These are phyloP conservation scores for Drosophila elegans DNA, from an alignment of 1,140 invertebrate genomes.

Conservation along the genomic window DNA sequence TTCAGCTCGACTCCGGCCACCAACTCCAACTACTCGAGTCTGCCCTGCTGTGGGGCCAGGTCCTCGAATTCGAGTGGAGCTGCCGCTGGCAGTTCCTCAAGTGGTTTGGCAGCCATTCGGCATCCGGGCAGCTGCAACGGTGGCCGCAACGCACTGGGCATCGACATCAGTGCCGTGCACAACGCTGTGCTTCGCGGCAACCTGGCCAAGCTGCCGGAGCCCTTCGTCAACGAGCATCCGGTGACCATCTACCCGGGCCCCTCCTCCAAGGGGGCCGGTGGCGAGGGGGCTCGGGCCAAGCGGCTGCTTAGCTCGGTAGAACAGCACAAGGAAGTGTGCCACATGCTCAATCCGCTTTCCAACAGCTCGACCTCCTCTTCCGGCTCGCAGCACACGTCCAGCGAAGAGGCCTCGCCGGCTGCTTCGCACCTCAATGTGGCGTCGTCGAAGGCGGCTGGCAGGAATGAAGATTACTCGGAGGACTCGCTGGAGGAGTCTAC, in stretches of 20 bases:
- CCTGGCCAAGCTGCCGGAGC: constrained; percentile 79
- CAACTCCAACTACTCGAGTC: constrained; percentile 82
- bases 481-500: constrained; percentile 91
- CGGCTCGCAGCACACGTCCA: constrained; percentile 60
- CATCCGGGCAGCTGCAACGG: constrained; percentile 72
- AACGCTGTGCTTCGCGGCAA: constrained; percentile 82
- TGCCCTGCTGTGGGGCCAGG: constrained; percentile 78
- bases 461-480: constrained; percentile 89
- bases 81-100: constrained; percentile 36
- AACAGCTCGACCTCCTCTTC: constrained; percentile 64
- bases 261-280: constrained; percentile 36
- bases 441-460: constrained; percentile 13
- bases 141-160: constrained; percentile 77
- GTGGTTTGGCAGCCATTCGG: constrained; percentile 36
- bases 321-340: constrained; percentile 90
- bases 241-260: constrained; percentile 87
- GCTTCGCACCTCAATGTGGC: constrained; percentile 64
- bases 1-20: constrained; percentile 62
- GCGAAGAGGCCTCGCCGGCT: constrained; percentile 63
- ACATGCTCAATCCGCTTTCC: constrained; percentile 84
- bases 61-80: constrained; percentile 47
- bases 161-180: constrained; percentile 84
- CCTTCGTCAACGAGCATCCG: constrained; percentile 86
- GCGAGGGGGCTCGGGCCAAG: constrained; percentile 70
- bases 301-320: constrained; percentile 90